phyloP scores from a whole-genome alignment of 1,140 invertebrate species.

The Globodera rostochiensis region DNA sequence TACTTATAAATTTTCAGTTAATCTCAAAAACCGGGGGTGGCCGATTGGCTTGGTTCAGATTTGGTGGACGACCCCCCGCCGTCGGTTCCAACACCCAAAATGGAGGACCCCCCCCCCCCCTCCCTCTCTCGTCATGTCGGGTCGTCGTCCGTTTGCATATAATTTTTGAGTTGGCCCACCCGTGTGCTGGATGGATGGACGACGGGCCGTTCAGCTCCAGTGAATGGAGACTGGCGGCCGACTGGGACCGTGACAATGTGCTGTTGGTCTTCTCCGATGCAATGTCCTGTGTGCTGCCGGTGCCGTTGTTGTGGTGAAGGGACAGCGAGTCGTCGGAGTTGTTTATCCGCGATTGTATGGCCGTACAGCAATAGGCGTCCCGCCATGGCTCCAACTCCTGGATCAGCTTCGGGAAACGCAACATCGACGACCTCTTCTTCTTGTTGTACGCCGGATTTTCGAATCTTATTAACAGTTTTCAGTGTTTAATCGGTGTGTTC shows the following conservation, averaged over 20 bases:
- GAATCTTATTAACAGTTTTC: conserved; percentile 11
- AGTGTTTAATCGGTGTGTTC: no score
- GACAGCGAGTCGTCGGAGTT: conserved; percentile 38
- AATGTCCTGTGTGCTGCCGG: conserved; percentile 23
- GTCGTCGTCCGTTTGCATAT: no score
- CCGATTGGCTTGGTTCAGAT: no score
- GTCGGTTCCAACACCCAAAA: no score
- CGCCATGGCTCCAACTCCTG: conserved; percentile 47
- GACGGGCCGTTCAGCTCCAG: conserved; percentile 38
- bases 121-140: background rate
- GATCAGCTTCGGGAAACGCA: conserved; percentile 35
- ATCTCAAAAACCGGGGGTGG: no score
- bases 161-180: conserved; percentile 1
- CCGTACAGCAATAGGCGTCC: conserved; percentile 49
- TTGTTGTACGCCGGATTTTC: conserved; percentile 22
- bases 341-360: conserved; percentile 38
- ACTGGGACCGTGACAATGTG: conserved; percentile 43
- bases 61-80: no score
- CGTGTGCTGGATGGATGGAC: conserved; percentile 20
- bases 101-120: no score
- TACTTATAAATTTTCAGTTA: no score
- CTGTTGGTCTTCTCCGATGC: conserved; percentile 37
- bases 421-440: conserved; percentile 9
- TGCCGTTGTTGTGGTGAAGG: conserved; percentile 24
- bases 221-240: conserved; percentile 45